Evolutionary conservation across 2,797 vertebrate species (phyloP), one percentile per base, ranked within the genome.

Genomic region (Arrhamphus sclerolepis): DNA sequence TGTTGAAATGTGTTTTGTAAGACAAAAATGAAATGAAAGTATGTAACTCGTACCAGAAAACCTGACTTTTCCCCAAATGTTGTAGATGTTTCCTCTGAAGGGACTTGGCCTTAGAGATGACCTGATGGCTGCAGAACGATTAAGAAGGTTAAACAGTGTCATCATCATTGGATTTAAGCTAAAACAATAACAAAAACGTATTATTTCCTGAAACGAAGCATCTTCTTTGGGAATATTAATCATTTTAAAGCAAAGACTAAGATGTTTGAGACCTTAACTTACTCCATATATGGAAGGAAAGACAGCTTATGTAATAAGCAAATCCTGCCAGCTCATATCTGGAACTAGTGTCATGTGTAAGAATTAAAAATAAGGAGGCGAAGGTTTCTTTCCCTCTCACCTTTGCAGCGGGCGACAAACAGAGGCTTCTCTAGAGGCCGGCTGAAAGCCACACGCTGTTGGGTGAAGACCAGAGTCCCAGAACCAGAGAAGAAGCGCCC

Each of bases 81-180:
- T 95, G 90, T 98, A 98, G 56, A 98, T 88, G 70, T 99, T 99
- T 87, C 96, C 97, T 69, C 69, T 91, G 81, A 96, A 97, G n/a
- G 95, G 95, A 77, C 89, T 95, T 5, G 91, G 77, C 80, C 93
- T 94, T 50, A 97, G 89, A 22, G 94, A 92, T 0, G 94, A 91
- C 75, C 95, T 98, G 60, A 98, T 80, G 0, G 89, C 97, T 98
- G 77, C 64, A 65, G 55, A 75, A 67, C 34, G 57, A 65, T 7
- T 1, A 57, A 0, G 1, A 57, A 4, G 42, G 19, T 44, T 31
- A 3, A 57, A 21, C n/a, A 19, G n/a, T 41, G n/a, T 56, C 16
- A 51, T n/a, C n/a, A 56, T 10, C 43, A 5, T 3, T 40, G 4
- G 9, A 64, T 55, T 38, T 49, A 46, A 38, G 34, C 11, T 1